A percentile compares a stretch with the other conserved stretches of the same genome.
These are phyloP conservation scores for Noctua janthina DNA, from an alignment of 2,888 invertebrate genomes.

Conservation along the genomic window DNA sequence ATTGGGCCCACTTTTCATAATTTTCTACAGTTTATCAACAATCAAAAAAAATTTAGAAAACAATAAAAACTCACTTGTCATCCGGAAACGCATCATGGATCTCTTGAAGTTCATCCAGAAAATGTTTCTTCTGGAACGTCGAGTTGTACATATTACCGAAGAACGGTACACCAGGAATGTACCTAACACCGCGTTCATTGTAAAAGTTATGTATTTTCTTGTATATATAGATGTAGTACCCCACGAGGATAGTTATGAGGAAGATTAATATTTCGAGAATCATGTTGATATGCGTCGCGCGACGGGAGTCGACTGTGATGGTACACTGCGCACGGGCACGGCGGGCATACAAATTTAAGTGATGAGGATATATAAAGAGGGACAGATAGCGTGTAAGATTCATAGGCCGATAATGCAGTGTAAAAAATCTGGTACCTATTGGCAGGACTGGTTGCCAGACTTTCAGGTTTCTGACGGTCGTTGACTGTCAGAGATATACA, in stretches of 20 bases:
- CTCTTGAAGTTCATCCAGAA: slow-evolving; percentile 75
- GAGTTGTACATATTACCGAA: slow-evolving; percentile 79
- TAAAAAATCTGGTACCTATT: neutral
- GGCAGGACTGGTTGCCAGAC: neutral
- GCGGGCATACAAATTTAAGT: neutral
- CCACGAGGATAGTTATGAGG: slow-evolving; percentile 70
- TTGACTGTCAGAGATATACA: no score
- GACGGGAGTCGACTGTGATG: slow-evolving; percentile 21
- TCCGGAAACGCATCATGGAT: slow-evolving; percentile 80
- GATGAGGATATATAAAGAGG: slow-evolving; percentile 1
- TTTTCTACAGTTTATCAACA: neutral
- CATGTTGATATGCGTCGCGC: slow-evolving; percentile 70
- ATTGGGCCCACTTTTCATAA: neutral
- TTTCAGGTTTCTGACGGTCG: no score
- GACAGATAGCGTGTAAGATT: neutral
- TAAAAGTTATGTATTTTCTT: slow-evolving; percentile 74
- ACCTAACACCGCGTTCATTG: slow-evolving; percentile 76
- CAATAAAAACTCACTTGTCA: slow-evolving; percentile 75
- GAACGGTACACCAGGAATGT: slow-evolving; percentile 78
- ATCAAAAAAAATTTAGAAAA: neutral
- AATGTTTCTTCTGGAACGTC: slow-evolving; percentile 73
- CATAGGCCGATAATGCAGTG: neutral
- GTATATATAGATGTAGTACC: slow-evolving; percentile 73
- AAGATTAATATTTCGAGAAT: slow-evolving; percentile 80
- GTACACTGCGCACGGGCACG: slow-evolving; percentile 8